Evolutionary conservation across 2,113 vertebrate genomes (phyloP), one percentile per base, ranked within the genome.

Genomic region (Ariopsis seemanni): DNA sequence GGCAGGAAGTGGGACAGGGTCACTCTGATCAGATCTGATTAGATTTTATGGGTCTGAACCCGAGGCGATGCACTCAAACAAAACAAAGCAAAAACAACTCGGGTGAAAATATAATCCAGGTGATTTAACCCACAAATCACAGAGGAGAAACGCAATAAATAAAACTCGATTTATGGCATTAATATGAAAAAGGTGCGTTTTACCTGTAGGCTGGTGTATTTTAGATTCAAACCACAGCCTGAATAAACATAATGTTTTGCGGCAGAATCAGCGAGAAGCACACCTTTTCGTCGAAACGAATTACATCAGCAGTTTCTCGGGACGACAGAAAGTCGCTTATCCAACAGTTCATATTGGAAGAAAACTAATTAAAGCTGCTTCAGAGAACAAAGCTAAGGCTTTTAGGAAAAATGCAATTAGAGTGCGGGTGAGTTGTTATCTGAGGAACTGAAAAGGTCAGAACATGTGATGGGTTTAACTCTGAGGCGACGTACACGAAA

Each of bases 311-410:
- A 63, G 55, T 87, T 87, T 63, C 69, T 69, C 50, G 25, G 63
- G 52, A 69, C 17, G 42, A n/a, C 55, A 58, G 80, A 87, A 86
- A 87, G 87, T 75, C 65, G 86, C 88, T 87, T 87, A 87, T 88
- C 89, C 86, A 30, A 81, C 83, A 82, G 52, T 89, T 89, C 83
- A 74, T 69, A 60, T 55, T 82, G 77, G 69, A 52, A 34, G 10
- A 87, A 87, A 89, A 77, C 83, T 85, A 82, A 89, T 89, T 89
- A 89, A 87, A 89, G 62, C 78, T 53, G 75, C 82, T 85, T 77
- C 27, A 30, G 72, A 89, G 83, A 84, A 87, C 77, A 89, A 85
- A 90, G 72, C 53, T 72, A 7, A 67, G 79, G 75, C 62, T 69
- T 78, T 82, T 14, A 78, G 84, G 65, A 69, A 63, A 83, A 84